Evolutionary conservation across 2,888 invertebrate genomes (phyloP).

Genomic region (Hymenopus coronatus): DNA sequence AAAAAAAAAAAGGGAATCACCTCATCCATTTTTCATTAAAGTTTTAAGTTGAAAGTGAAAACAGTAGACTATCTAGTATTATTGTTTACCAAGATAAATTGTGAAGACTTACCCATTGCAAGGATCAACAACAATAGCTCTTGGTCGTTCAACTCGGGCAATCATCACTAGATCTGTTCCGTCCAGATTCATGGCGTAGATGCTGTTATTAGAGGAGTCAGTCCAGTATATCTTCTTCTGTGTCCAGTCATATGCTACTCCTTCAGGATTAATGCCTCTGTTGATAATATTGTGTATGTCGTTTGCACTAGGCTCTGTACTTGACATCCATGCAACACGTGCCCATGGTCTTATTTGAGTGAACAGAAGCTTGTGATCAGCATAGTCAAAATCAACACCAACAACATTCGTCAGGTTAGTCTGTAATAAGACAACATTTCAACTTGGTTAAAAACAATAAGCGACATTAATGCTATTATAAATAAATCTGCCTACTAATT

Average conservation of each 20-base stretch:
- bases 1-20: too few relatives aligned
- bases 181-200: slow-evolving; percentile 91
- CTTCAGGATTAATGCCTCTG: slow-evolving; percentile 86
- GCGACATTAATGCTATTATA: too few relatives aligned
- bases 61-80: too few relatives aligned
- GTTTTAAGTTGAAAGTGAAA: too few relatives aligned
- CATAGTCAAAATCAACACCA: slow-evolving; percentile 92
- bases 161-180: slow-evolving; percentile 87
- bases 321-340: slow-evolving; percentile 76
- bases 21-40: too few relatives aligned
- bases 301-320: slow-evolving; percentile 62
- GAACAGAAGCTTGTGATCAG: slow-evolving; percentile 82
- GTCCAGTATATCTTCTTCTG: slow-evolving; percentile 98
- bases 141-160: slow-evolving; percentile 85
- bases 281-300: slow-evolving; percentile 60
- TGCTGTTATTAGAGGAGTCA: slow-evolving; percentile 87
- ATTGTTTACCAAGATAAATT: not conserved
- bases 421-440: slow-evolving; percentile 30
- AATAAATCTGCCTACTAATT: too few relatives aligned
- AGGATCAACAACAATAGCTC: slow-evolving; percentile 94
- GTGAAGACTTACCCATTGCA: slow-evolving; percentile 69
- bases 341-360: slow-evolving; percentile 93
- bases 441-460: too few relatives aligned
- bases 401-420: slow-evolving; percentile 88
- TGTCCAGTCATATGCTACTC: slow-evolving; percentile 96